phyloP scores from a whole-genome alignment of 2,888 invertebrate genomes.

The Aquatica leii region DNA sequence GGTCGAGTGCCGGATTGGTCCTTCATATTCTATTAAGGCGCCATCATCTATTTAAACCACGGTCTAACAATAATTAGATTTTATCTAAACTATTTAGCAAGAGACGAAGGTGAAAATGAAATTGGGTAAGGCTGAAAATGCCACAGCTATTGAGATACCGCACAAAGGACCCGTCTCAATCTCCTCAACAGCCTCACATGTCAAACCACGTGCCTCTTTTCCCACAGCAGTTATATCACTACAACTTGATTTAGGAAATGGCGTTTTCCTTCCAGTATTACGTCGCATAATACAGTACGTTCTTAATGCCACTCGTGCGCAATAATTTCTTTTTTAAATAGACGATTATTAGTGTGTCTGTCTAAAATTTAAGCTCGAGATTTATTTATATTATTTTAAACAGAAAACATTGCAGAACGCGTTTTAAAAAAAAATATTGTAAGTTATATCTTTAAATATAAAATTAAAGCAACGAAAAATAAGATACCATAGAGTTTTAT shows the following conservation, averaged over 20 bases:
- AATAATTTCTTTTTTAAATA: too few species aligned
- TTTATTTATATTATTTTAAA: too few species aligned
- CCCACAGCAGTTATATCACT: conserved; percentile 39
- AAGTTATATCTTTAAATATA: too few species aligned
- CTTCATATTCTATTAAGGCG: conserved; percentile 23
- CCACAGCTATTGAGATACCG: conserved; percentile 37
- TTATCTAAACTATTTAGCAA: conserved; percentile 30
- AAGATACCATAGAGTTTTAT: too few species aligned
- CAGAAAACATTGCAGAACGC: too few species aligned
- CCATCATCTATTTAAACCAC: conserved; percentile 23
- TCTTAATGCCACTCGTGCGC: too few species aligned
- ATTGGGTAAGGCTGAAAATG: conserved; percentile 31
- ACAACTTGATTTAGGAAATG: conserved; percentile 1
- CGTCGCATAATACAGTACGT: too few species aligned
- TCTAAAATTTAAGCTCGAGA: too few species aligned
- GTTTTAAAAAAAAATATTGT: too few species aligned
- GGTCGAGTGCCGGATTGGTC: conserved; percentile 7
- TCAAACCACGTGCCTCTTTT: conserved; percentile 43
- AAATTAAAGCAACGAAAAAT: too few species aligned
- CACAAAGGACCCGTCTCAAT: conserved; percentile 39
- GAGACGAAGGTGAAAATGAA: conserved; percentile 35
- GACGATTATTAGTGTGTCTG: too few species aligned
- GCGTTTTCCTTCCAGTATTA: background rate
- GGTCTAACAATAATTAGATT: conserved; percentile 31
- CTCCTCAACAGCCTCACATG: conserved; percentile 40